These are phyloP conservation scores for Seira ritae DNA, from an alignment of 2,888 invertebrate genomes.

Conservation along the genomic window DNA sequence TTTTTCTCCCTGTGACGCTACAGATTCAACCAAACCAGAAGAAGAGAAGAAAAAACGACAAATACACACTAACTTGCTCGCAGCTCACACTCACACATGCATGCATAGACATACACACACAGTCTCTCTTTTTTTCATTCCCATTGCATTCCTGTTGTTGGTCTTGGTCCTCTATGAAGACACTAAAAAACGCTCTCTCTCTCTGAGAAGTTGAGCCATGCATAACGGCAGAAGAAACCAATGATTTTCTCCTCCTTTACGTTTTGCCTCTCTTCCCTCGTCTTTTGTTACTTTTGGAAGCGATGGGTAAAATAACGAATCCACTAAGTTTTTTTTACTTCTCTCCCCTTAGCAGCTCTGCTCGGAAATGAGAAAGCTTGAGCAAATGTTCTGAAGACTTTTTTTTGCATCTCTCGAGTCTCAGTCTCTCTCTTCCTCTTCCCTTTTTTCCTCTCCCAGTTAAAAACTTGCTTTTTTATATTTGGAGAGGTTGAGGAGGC, in stretches of 20 bases:
- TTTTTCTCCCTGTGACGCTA: conserved; percentile 18
- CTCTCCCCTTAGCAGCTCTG: neutral
- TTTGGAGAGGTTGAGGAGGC: conserved; percentile 1
- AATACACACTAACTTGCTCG: conserved; percentile 1
- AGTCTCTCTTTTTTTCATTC: no score
- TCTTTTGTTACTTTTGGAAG: conserved; percentile 19
- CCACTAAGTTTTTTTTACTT: conserved; percentile 11
- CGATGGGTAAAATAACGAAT: conserved; percentile 12
- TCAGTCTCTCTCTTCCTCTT: conserved; percentile 6
- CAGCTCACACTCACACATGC: no score
- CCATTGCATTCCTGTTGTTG: neutral
- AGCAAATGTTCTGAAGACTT: conserved; percentile 16
- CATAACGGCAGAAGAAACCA: conserved; percentile 19
- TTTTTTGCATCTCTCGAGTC: conserved; percentile 16
- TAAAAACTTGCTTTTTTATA: neutral
- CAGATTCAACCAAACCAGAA: neutral
- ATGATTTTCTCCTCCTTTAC: conserved; percentile 3
- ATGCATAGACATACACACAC: neutral
- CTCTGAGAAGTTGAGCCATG: conserved; percentile 14
- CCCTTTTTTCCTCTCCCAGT: neutral
- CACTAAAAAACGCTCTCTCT: no score
- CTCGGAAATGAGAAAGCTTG: conserved; percentile 24
- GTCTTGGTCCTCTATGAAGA: conserved; percentile 11
- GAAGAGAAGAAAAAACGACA: neutral
- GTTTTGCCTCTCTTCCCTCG: neutral